phyloP scores from a whole-genome alignment of 1,140 invertebrate genomes.

The Phthorimaea operculella region DNA sequence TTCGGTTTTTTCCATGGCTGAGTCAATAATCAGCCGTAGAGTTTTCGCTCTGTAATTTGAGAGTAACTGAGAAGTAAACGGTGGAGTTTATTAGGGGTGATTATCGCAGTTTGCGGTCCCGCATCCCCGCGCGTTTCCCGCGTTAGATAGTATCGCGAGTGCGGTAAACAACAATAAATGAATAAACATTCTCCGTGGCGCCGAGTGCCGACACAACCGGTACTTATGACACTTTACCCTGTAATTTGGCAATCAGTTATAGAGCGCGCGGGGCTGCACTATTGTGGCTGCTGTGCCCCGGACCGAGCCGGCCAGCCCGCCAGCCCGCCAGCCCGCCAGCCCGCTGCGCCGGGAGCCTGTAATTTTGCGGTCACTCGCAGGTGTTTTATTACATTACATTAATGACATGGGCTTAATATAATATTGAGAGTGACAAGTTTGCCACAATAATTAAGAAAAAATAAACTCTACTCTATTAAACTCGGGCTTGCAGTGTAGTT shows the following conservation, averaged over 20 bases:
- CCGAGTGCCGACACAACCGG: slow-evolving; percentile 26
- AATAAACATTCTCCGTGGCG: slow-evolving; percentile 25
- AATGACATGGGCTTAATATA: slow-evolving; percentile 7
- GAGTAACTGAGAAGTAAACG: not conserved
- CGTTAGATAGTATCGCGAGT: slow-evolving; percentile 17
- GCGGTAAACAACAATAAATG: slow-evolving; percentile 33
- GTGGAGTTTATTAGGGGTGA: slow-evolving; percentile 9
- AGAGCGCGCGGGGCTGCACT: slow-evolving; percentile 22
- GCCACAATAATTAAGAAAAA: slow-evolving; percentile 3
- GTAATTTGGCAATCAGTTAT: slow-evolving; percentile 56
- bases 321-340: slow-evolving; percentile 19
- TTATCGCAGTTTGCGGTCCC: slow-evolving; percentile 18
- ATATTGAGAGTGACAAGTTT: slow-evolving; percentile 7
- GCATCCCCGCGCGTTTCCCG: slow-evolving; percentile 10
- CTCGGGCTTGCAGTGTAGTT: slow-evolving; percentile 7
- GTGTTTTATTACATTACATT: slow-evolving; percentile 40
- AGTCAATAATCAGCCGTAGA: no score
- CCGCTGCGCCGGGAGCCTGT: slow-evolving; percentile 44
- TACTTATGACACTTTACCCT: slow-evolving; percentile 52
- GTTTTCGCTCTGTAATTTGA: not conserved
- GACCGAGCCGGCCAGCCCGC: not conserved
- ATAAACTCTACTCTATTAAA: not conserved
- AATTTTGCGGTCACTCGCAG: slow-evolving; percentile 59
- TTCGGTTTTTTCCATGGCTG: no score
- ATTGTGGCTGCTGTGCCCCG: slow-evolving; percentile 25